Percentiles rank a stretch among this genome's conserved stretches.
These are phyloP conservation scores for Polypterus senegalus DNA, from an alignment of 2,113 vertebrate genomes.

Conservation along the genomic window DNA sequence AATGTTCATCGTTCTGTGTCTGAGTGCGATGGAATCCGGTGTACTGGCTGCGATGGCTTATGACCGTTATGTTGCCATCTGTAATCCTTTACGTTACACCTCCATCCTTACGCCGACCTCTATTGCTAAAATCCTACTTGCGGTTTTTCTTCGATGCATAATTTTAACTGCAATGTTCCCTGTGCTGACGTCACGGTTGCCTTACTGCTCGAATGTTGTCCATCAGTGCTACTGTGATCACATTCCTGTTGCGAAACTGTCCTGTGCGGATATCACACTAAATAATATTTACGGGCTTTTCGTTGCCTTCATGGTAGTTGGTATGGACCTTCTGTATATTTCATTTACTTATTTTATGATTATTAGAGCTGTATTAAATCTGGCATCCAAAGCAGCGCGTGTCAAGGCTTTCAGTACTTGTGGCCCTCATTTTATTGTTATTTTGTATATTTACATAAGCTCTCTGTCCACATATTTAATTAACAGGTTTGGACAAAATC, in stretches of 20 bases:
- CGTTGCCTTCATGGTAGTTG: not conserved
- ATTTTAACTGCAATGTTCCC: constrained; percentile 1
- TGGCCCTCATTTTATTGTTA: no score
- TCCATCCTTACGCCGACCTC: constrained; percentile 22
- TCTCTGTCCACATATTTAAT: no score
- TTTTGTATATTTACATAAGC: no score
- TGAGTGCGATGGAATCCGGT: no score
- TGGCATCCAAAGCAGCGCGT: no score
- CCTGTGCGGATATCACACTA: not conserved
- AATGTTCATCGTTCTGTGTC: constrained; percentile 29
- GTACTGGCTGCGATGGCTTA: no score
- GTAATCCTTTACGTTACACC: constrained; percentile 31
- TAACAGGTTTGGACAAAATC: no score
- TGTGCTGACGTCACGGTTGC: not conserved
- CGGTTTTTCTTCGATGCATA: constrained; percentile 5
- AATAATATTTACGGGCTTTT: not conserved
- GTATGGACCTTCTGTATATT: not conserved
- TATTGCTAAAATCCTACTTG: constrained; percentile 24
- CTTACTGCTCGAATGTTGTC: not conserved
- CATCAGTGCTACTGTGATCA: constrained; percentile 1
- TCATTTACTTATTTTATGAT: not conserved
- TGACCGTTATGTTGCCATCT: no score
- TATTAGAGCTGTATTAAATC: not conserved
- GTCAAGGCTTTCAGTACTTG: no score
- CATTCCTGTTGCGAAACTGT: not conserved